A percentile compares a stretch with the other conserved stretches of the same genome.
These are phyloP conservation scores for Pediacus dermestoides DNA, from an alignment of 2,888 invertebrate genomes.

Conservation along the genomic window DNA sequence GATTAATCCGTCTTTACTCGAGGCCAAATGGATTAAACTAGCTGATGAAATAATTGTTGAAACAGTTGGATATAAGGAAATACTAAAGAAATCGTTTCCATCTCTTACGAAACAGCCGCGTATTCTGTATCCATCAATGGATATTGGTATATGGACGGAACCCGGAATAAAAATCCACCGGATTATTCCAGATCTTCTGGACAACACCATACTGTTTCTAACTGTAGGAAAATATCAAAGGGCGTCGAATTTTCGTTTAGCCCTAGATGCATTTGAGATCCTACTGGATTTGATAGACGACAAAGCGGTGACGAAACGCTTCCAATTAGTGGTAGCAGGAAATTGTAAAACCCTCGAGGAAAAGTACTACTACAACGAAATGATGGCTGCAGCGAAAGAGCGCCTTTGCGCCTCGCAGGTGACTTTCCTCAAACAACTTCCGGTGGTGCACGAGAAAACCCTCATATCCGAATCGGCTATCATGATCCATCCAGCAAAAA, in stretches of 20 bases:
- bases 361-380: constrained; percentile 37
- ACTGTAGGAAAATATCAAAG: constrained; percentile 39
- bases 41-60: constrained; percentile 43
- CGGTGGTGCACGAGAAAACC: constrained; percentile 42
- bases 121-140: constrained; percentile 39
- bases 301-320: constrained; percentile 31
- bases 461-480: constrained; percentile 39
- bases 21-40: constrained; percentile 37
- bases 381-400: constrained; percentile 36
- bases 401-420: constrained; percentile 40
- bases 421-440: constrained; percentile 41
- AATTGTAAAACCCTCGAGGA: constrained; percentile 37
- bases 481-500: constrained; percentile 39
- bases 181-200: constrained; percentile 41
- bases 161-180: constrained; percentile 37
- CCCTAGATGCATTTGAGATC: constrained; percentile 42
- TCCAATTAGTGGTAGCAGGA: constrained; percentile 43
- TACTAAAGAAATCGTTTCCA: constrained; percentile 40
- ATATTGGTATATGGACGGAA: constrained; percentile 41
- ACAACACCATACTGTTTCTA: constrained; percentile 37
- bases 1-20: constrained; percentile 34
- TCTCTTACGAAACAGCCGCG: constrained; percentile 28
- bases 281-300: constrained; percentile 36
- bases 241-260: constrained; percentile 41
- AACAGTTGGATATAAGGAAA: constrained; percentile 37